phyloP scores from a whole-genome alignment of 92 coral and sea anemone genomes.

The Porites cylindrica region DNA sequence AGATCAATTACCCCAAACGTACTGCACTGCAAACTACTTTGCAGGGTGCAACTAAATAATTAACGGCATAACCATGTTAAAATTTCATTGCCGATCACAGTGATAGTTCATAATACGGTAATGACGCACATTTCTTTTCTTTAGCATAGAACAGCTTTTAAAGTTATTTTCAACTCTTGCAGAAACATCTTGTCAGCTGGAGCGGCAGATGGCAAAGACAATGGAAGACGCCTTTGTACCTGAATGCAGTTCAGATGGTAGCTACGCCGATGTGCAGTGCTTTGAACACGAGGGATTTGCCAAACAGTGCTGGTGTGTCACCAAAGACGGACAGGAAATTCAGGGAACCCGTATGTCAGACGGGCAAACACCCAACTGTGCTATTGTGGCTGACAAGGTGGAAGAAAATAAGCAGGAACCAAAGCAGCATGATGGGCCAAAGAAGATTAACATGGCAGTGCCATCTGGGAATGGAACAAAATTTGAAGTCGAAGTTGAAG shows the following conservation, averaged over 20 bases:
- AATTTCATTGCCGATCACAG: not conserved
- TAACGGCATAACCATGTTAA: no score
- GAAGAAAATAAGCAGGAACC: not conserved
- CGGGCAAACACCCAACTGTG: conserved; percentile 76
- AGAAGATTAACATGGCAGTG: not conserved
- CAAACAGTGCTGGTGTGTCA: conserved; percentile 92
- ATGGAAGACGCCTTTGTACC: conserved; percentile 91
- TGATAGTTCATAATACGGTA: not conserved
- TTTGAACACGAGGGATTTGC: conserved; percentile 82
- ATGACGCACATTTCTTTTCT: not conserved
- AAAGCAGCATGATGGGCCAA: not conserved
- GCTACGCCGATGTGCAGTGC: conserved; percentile 85
- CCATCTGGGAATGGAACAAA: not conserved
- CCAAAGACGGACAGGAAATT: conserved; percentile 85
- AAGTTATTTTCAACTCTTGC: not conserved
- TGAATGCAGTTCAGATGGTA: conserved; percentile 78
- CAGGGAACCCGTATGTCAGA: conserved; percentile 78
- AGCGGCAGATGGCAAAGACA: conserved; percentile 85
- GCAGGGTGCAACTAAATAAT: no score
- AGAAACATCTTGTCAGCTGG: conserved; percentile 90
- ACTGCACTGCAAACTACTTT: no score
- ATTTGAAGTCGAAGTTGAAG: conserved; percentile 28
- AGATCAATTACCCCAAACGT: no score
- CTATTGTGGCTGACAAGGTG: not conserved
- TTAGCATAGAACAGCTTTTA: not conserved